Base-by-base conservation (phyloP, 2,113 vertebrate genomes). In the Pomatorhinus ruficollis region DNA sequence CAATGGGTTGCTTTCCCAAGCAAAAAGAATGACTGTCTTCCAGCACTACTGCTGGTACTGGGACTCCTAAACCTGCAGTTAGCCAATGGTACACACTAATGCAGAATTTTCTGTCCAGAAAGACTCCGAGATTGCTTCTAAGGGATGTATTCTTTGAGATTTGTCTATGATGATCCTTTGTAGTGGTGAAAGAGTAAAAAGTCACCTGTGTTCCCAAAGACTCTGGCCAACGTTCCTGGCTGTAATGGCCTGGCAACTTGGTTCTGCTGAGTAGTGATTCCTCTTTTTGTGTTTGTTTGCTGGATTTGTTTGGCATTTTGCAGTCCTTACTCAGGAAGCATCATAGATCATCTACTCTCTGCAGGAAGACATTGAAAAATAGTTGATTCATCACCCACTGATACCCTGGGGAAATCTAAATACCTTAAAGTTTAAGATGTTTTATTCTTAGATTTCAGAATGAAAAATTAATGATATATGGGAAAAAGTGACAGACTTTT, bases 331-430 rank as follows among this genome's bases (percentile, higher is more conserved):
- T 83, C 84, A 72, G 82, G 70, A 92, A 94, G 56, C n/a, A 39
- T 90, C 84, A 44, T 97, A 89, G 83, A 97, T 96, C 93, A 94
- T 92, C 78, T 69, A 42, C 54, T 89, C 66, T 95, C 80, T 89
- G 52, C 56, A 92, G 86, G 39, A 57, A 93, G 90, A 95, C 88
- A 59, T 53, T 92, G 92, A 94, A 95, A 91, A 93, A 92, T 93
- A 87, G 66, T 95, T 91, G 63, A 87, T 97, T 97, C 83, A 90
- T 97, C 95, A 95, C 64, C 89, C 64, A 86, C 22, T 7, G 17
- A 97, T 85, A 93, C 95, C 97, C 96, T 90, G 95, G 84, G 97
- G 97, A 95, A 95, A 97, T 96, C 60, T 92, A 96, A 97, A 97
- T 97, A 96, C 97, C 93, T 97, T 91, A 78, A 94, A 87, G 78